Evolutionary conservation across 2,113 vertebrate species (phyloP), one percentile per base, ranked within the genome.

Genomic region (Mastomys coucha): DNA sequence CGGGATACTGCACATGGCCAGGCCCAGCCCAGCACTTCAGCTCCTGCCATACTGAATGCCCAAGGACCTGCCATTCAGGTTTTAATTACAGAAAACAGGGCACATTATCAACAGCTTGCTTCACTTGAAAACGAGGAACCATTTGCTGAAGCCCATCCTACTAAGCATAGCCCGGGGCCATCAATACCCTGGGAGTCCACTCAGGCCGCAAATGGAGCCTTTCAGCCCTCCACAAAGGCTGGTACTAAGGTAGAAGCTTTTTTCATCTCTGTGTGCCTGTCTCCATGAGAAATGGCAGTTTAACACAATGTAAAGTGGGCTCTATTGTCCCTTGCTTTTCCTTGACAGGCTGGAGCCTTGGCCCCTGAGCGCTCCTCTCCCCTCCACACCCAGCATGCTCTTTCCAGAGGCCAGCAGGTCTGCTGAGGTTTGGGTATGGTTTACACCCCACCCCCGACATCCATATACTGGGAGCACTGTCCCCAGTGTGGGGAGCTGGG

Each of bases 81-180:
- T 97, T 97, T 95, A 96, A 98, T 98, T 95, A 97, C 90, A 87
- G 97, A 97, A 97, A 36, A 95, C 91, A 95, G 95, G 90, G 87
- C 36, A 87, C 95, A 36, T 97, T 97, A 97, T 86, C 94, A 97
- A 94, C 95, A 95, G 96, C 97, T 97, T 82, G 76, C 96, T 98
- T 97, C 72, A 11, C 96, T 26, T 26, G 85, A 81, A 90, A 76
- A 49, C 53, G 16, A 0, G 1, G 28, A 13, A 13, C 93, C 75
- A 9, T 56, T 73, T 20, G 67, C 73, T 0, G 45, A 58, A 19
- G 78, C 89, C 76, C 12, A 3, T 6, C 87, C 12, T 2, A 31
- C 9, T 17, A 3, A 24, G 84, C 26, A 5, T 0, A 6, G 77
- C 78, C 39, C n/a, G 0, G 28, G 2, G 36, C 53, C 0, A 8